Percentiles rank a stretch among this genome's conserved stretches.
These are phyloP conservation scores for Phenganax stokvisi DNA, from an alignment of 92 coral and sea anemone species.

Conservation along the genomic window DNA sequence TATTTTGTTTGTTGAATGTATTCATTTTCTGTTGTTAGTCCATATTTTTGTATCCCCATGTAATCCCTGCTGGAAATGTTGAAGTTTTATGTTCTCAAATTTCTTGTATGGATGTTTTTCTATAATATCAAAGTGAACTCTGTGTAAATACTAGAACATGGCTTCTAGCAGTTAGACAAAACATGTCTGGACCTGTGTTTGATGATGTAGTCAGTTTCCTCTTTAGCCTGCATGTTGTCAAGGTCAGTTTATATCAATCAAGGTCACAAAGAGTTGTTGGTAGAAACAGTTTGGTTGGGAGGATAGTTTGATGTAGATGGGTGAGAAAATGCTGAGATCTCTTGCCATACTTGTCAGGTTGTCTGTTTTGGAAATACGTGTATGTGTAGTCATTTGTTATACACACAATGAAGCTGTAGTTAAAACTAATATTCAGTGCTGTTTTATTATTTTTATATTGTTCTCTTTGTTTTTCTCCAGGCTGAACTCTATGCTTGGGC, in stretches of 20 bases:
- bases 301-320: neutral
- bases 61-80: neutral
- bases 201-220: neutral
- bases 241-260: slow-evolving; percentile 4
- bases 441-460: neutral
- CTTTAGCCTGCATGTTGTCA: neutral
- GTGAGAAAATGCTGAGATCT: neutral
- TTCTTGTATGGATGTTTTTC: neutral
- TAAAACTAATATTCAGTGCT: neutral
- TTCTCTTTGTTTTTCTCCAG: slow-evolving; percentile 45
- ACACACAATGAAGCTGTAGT: neutral
- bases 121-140: too few species aligned
- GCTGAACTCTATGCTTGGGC: slow-evolving; percentile 83
- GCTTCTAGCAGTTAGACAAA: neutral
- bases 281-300: neutral
- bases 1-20: too few species aligned
- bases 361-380: neutral
- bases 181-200: slow-evolving; percentile 2
- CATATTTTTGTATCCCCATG: neutral
- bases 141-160: neutral
- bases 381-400: neutral
- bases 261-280: slow-evolving; percentile 6
- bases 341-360: neutral
- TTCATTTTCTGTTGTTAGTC: too few species aligned
- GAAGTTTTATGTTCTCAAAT: neutral